Evolutionary conservation across 2,797 vertebrate species (phyloP).

Genomic region (Microctenopoma stevenorrisi): DNA sequence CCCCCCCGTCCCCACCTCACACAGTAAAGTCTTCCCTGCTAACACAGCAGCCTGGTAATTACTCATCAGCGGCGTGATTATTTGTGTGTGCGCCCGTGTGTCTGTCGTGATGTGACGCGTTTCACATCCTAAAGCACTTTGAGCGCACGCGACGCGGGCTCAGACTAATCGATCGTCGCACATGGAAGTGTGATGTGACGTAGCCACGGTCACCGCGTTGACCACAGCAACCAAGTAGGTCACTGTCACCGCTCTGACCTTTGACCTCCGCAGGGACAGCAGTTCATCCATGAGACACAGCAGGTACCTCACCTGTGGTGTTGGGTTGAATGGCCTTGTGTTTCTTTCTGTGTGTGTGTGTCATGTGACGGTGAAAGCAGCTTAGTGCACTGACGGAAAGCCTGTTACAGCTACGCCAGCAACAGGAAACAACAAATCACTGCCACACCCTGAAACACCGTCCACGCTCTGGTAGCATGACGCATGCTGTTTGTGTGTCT

Average conservation of each 20-base stretch:
- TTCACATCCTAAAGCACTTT: slow-evolving; percentile 33
- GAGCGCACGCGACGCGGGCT: slow-evolving; percentile 12
- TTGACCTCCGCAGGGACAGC: too few species aligned
- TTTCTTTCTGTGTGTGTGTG: neutral
- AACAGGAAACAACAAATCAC: slow-evolving; percentile 53
- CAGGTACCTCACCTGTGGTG: too few species aligned
- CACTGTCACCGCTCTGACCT: too few species aligned
- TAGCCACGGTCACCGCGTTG: neutral
- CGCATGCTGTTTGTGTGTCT: neutral
- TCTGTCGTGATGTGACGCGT: slow-evolving; percentile 17
- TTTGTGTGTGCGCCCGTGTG: neutral
- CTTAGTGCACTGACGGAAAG: slow-evolving; percentile 48
- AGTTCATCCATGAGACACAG: too few species aligned
- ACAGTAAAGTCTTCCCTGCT: slow-evolving; percentile 38
- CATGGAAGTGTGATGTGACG: slow-evolving; percentile 31
- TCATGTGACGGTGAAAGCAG: slow-evolving; percentile 53
- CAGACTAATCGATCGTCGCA: slow-evolving; percentile 21
- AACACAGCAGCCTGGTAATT: slow-evolving; percentile 47
- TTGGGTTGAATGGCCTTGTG: too few species aligned
- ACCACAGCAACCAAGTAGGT: too few species aligned
- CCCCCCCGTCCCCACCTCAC: slow-evolving; percentile 3
- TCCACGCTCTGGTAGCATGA: neutral
- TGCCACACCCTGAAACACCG: neutral
- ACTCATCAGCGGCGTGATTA: slow-evolving; percentile 28
- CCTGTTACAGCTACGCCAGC: slow-evolving; percentile 51